A percentile compares a stretch with the other conserved stretches of the same genome.
phyloP scores from a whole-genome alignment of 2,113 vertebrate species.

The Carassius auratus region DNA sequence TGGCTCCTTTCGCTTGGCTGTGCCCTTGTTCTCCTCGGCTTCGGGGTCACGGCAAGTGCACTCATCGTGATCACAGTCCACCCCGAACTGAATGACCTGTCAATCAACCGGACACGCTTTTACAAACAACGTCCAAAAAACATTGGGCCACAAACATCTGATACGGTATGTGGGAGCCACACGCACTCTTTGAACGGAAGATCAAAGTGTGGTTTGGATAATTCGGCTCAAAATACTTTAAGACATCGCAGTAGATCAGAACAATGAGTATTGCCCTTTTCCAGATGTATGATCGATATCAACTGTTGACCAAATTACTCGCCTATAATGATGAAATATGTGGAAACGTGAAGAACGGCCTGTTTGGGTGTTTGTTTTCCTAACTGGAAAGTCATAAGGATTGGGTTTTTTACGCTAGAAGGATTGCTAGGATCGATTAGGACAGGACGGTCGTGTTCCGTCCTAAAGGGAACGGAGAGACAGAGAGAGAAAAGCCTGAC shows the following conservation, averaged over 20 bases:
- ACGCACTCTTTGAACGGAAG: conserved; percentile 30
- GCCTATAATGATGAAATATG: background rate
- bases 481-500: background rate
- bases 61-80: conserved; percentile 90
- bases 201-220: conserved; percentile 40
- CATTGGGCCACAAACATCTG: conserved; percentile 20
- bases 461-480: background rate
- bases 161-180: conserved; percentile 27
- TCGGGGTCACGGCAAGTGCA: conserved; percentile 93
- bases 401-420: background rate
- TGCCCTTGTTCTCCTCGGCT: conserved; percentile 88
- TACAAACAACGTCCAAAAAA: conserved; percentile 19
- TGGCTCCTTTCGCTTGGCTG: conserved; percentile 55
- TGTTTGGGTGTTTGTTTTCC: background rate
- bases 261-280: conserved; percentile 11
- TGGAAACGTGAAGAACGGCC: background rate
- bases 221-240: conserved; percentile 31
- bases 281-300: conserved; percentile 31
- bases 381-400: background rate
- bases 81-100: conserved; percentile 93
- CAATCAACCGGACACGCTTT: conserved; percentile 28
- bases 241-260: conserved; percentile 21
- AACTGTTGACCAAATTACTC: conserved; percentile 28
- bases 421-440: conserved; percentile 2
- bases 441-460: background rate